Evolutionary conservation across 2,888 invertebrate species (phyloP).

Genomic region (Phyllotreta striolata): DNA sequence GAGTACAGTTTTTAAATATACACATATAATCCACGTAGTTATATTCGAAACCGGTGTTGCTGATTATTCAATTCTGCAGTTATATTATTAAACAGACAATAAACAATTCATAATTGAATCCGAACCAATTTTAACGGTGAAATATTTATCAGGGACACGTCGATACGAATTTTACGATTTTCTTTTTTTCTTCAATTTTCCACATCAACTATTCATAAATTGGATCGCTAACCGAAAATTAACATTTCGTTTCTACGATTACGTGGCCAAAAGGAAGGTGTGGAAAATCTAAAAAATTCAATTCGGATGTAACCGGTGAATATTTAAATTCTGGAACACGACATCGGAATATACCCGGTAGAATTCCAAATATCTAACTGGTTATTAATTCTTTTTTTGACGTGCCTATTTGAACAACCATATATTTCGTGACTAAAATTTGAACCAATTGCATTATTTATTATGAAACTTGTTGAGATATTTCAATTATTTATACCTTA

Average conservation of each 20-base stretch:
- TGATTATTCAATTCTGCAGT: no score
- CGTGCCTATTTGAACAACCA: slow-evolving; percentile 2
- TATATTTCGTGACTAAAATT: slow-evolving; percentile 9
- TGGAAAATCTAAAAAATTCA: slow-evolving; percentile 23
- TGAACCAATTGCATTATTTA: slow-evolving; percentile 13
- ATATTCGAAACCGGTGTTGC: no score
- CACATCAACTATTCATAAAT: slow-evolving; percentile 21
- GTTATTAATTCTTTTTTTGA: slow-evolving; percentile 17
- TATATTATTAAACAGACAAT: slow-evolving; percentile 11
- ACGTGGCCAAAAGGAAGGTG: slow-evolving; percentile 31
- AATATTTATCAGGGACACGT: slow-evolving; percentile 29
- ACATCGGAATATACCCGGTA: slow-evolving; percentile 2
- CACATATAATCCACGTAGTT: no score
- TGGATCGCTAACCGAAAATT: slow-evolving; percentile 10
- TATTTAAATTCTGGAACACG: slow-evolving; percentile 6
- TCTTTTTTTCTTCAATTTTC: slow-evolving; percentile 20
- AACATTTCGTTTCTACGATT: slow-evolving; percentile 23
- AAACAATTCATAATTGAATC: slow-evolving; percentile 16
- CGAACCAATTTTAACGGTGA: slow-evolving; percentile 12
- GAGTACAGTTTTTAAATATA: no score
- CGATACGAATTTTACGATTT: slow-evolving; percentile 18
- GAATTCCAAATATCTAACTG: not conserved
- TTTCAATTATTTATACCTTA: not conserved
- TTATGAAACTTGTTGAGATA: slow-evolving; percentile 15
- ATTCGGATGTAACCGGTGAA: slow-evolving; percentile 18